These are phyloP conservation scores for Eupristina koningsbergeri DNA, from an alignment of 1,140 invertebrate species.

Conservation along the genomic window DNA sequence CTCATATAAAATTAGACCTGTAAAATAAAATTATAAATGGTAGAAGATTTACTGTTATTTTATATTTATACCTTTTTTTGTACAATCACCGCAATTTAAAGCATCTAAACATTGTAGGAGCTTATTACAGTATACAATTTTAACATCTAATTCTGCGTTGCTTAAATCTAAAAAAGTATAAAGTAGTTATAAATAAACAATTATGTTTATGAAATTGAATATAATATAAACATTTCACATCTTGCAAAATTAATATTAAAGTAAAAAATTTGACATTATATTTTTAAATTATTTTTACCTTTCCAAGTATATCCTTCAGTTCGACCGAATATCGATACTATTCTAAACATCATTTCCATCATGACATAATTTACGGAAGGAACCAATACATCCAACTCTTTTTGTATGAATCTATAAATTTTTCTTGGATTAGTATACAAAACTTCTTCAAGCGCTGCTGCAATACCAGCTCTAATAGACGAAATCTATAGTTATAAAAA, in stretches of 20 bases:
- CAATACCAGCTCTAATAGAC: slow-evolving; percentile 58
- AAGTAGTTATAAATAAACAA: slow-evolving; percentile 15
- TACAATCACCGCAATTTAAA: slow-evolving; percentile 63
- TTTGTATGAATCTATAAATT: slow-evolving; percentile 57
- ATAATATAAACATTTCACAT: no score
- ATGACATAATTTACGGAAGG: slow-evolving; percentile 60
- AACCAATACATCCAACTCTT: slow-evolving; percentile 56
- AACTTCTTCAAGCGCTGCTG: slow-evolving; percentile 52
- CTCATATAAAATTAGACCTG: slow-evolving; percentile 66
- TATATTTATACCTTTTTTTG: slow-evolving; percentile 62
- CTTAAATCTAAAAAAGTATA: slow-evolving; percentile 60
- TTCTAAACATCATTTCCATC: slow-evolving; percentile 61
- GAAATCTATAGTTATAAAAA: slow-evolving; percentile 54
- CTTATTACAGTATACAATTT: slow-evolving; percentile 61
- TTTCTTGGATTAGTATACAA: slow-evolving; percentile 54
- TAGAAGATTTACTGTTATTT: not conserved
- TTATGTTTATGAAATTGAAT: no score
- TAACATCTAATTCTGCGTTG: slow-evolving; percentile 59
- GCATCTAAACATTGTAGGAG: slow-evolving; percentile 58
- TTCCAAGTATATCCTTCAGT: slow-evolving; percentile 56
- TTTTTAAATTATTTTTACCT: slow-evolving; percentile 52
- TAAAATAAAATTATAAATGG: slow-evolving; percentile 9
- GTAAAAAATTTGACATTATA: not conserved
- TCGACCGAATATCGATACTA: slow-evolving; percentile 63
- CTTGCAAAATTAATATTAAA: no score